Base-by-base conservation (phyloP, 2,113 vertebrate species). In the Clarias gariepinus region DNA sequence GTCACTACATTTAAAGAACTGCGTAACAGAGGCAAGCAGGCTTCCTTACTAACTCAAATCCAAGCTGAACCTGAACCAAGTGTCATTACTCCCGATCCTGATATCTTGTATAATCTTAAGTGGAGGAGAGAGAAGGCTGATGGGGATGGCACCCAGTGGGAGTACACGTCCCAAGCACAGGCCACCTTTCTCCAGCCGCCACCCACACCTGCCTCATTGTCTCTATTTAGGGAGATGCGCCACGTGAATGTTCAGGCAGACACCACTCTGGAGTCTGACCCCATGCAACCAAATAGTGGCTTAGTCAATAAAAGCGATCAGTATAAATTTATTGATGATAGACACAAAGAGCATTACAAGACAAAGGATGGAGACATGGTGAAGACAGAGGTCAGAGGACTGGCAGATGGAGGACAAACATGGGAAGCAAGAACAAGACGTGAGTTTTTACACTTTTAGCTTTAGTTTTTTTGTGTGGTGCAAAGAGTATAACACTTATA, bases 1-100 rank as follows among this genome's bases (percentile, higher is more conserved):
- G 94, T 97, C 89, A 98, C 96, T 19, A 99, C 97, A 0, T 99
- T 99, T 91, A 97, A 97, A 92, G 98, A 99, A 91, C 91, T 99
- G 84, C 94, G 97, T 18, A 94, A 95, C 90, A 95, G 97, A 85
- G 94, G 88, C 91, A 96, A 96, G 90, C 94, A 92, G 89, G 88
- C 81, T 84, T 91, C 88, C 13, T 95, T 84, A 1, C 83, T 80
- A 2, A 92, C 92, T 2, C 93, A 85, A 76, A 69, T 86, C 1
- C 92, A 92, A 0, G 92, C 93, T 1, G 95, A 95, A 1, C 95
- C 95, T 0, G 95, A 95, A 87, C 94, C 94, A 9, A 91, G 85
- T 2, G 82, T 95, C 28, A 86, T 94, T 19, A 95, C 95, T 1
- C 95, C 95, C 1, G 95, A 95, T 85, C 93, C 95, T 47, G 95